Percentiles rank a stretch among this genome's conserved stretches.
Evolutionary conservation across 2,888 invertebrate genomes (phyloP).

Genomic region (Scaptodrosophila latifasciaeformis): DNA sequence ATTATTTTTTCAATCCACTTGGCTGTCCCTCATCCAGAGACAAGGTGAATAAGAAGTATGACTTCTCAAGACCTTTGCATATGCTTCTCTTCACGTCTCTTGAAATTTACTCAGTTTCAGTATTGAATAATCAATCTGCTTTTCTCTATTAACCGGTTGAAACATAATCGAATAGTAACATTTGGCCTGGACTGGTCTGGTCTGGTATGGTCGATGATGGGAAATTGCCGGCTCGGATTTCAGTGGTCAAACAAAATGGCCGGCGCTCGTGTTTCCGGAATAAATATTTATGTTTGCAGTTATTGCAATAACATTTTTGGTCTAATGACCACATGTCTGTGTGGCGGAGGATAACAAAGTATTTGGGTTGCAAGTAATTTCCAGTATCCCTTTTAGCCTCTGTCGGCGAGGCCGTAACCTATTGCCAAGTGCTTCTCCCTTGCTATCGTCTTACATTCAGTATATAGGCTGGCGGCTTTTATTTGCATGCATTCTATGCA

Average conservation of each 20-base stretch:
- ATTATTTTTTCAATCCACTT: no score
- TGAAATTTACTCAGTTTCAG: no score
- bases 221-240: constrained; percentile 65
- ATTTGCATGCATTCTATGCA: constrained; percentile 3
- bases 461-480: neutral
- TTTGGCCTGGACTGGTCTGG: no score
- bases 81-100: no score
- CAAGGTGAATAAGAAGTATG: no score
- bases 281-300: neutral
- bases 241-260: constrained; percentile 66
- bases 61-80: no score
- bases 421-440: no score
- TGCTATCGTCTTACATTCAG: neutral
- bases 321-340: neutral
- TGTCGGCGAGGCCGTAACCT: constrained; percentile 32
- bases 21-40: no score
- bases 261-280: constrained; percentile 56
- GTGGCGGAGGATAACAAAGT: neutral
- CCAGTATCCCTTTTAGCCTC: neutral
- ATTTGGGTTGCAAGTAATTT: neutral
- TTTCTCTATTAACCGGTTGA: no score
- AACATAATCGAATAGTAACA: no score
- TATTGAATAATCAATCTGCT: no score
- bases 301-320: neutral
- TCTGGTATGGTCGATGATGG: constrained; percentile 59